Evolutionary conservation across 2,113 vertebrate species (phyloP).

Genomic region (Halichoerus grypus): DNA sequence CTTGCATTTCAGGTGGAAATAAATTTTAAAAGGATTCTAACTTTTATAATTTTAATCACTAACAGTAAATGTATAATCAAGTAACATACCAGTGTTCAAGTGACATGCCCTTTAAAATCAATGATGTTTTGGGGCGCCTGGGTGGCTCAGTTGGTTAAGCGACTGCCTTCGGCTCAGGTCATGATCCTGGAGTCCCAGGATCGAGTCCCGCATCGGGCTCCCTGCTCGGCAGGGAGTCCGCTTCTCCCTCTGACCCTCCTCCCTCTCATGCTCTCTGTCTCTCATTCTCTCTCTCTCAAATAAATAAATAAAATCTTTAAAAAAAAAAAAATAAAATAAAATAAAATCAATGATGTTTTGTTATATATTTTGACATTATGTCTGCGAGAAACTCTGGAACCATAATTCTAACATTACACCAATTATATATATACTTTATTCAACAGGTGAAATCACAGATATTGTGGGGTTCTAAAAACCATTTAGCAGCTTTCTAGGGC

Average conservation of each 20-base stretch:
- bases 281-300: too few relatives aligned
- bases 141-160: too few relatives aligned
- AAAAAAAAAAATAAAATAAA: too few relatives aligned
- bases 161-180: too few relatives aligned
- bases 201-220: too few relatives aligned
- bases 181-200: too few relatives aligned
- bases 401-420: background rate
- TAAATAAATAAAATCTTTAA: too few relatives aligned
- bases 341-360: background rate
- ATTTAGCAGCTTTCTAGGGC: background rate
- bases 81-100: background rate
- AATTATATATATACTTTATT: background rate
- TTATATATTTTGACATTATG: background rate
- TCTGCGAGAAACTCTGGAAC: background rate
- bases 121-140: background rate
- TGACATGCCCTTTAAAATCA: background rate
- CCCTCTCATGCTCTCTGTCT: too few relatives aligned
- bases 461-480: background rate
- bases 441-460: background rate
- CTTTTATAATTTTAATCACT: conserved; percentile 21
- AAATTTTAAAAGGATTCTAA: background rate
- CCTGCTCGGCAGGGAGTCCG: too few relatives aligned
- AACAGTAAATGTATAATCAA: background rate
- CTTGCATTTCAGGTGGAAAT: background rate
- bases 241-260: too few relatives aligned